Conservation (phyloP, 2,888 invertebrate species). For the Acleris cristana region DNA sequence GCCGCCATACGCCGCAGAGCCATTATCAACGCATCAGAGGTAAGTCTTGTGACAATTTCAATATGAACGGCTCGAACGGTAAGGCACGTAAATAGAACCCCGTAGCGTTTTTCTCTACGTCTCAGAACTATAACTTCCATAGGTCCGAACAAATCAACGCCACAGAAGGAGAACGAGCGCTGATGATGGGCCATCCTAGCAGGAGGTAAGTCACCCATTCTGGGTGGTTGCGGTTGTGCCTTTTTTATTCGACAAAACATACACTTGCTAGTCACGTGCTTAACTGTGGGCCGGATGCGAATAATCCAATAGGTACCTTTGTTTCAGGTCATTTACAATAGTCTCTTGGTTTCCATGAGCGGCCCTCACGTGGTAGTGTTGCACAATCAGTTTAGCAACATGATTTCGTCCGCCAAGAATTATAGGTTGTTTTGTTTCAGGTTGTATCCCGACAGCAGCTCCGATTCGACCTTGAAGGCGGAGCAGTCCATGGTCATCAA, state of each 20-base stretch:
- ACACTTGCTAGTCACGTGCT: slow-evolving; percentile 7
- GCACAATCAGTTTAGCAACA: neutral
- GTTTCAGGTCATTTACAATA: slow-evolving; percentile 21
- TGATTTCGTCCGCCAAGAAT: slow-evolving; percentile 1
- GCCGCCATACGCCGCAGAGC: slow-evolving; percentile 1
- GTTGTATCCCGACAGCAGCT: neutral
- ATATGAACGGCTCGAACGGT: slow-evolving; percentile 13
- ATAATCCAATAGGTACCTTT: slow-evolving; percentile 32
- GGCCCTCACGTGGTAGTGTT: neutral
- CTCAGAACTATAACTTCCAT: slow-evolving; percentile 9
- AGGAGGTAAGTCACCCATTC: slow-evolving; percentile 19
- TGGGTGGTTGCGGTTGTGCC: slow-evolving; percentile 5
- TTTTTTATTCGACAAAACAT: slow-evolving; percentile 4
- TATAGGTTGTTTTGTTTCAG: neutral
- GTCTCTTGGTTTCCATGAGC: slow-evolving; percentile 16
- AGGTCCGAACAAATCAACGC: neutral
- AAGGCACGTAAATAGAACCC: slow-evolving; percentile 18
- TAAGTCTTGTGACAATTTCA: slow-evolving; percentile 8
- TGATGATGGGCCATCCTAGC: slow-evolving; percentile 7
- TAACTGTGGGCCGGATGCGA: slow-evolving; percentile 24
- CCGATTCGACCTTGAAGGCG: slow-evolving; percentile 8
- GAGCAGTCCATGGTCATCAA: slow-evolving; percentile 7
- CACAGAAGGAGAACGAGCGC: neutral
- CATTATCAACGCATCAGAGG: neutral
- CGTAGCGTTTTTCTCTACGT: slow-evolving; percentile 13